A percentile compares a stretch with the other conserved stretches of the same genome.
Conservation (phyloP, 1,140 invertebrate genomes). For the Paraescarpia echinospica region DNA sequence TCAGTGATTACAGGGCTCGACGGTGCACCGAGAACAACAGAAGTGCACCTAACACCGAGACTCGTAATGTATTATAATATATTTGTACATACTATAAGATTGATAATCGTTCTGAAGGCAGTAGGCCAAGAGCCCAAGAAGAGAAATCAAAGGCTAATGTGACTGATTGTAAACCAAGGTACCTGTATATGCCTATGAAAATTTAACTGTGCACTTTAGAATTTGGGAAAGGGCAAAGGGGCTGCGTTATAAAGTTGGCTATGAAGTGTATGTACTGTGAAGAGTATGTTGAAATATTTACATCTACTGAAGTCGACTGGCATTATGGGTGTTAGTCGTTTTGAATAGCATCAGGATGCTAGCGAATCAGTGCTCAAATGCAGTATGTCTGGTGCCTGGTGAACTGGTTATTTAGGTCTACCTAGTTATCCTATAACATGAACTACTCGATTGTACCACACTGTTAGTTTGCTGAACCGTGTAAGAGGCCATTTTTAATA, state of each 20-base stretch:
- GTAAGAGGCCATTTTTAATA: slow-evolving; percentile 6
- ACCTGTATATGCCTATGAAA: background rate
- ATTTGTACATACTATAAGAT: slow-evolving; percentile 6
- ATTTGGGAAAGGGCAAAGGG: background rate
- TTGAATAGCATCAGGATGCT: background rate
- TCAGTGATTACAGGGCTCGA: background rate
- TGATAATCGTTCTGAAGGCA: background rate
- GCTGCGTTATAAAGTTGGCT: background rate
- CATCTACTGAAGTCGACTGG: background rate
- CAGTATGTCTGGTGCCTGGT: background rate
- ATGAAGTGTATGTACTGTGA: background rate
- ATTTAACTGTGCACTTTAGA: background rate
- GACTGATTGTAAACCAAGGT: background rate
- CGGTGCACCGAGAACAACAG: background rate
- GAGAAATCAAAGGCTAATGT: background rate
- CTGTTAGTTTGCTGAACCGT: background rate
- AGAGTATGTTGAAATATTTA: background rate
- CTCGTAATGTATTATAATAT: slow-evolving; percentile 6
- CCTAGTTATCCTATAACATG: background rate
- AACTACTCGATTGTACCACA: background rate
- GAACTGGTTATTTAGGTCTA: background rate
- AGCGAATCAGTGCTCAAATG: background rate
- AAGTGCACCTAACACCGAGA: background rate
- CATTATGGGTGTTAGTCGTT: background rate
- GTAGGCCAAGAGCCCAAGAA: background rate